These are phyloP conservation scores for Creontiades dilutus DNA, from an alignment of 2,888 invertebrate genomes.

Conservation along the genomic window DNA sequence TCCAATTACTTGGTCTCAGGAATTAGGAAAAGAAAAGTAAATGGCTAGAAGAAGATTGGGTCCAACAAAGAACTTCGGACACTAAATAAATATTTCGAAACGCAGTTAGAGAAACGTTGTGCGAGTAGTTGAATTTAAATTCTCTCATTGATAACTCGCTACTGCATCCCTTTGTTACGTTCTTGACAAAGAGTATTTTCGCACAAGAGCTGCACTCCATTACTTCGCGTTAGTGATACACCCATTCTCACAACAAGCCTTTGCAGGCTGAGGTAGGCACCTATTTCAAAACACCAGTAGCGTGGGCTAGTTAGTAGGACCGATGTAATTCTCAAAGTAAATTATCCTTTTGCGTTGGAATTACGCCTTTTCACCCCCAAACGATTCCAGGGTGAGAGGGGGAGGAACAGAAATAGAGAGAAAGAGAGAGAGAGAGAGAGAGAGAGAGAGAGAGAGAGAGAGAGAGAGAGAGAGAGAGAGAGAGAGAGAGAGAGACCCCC, in stretches of 20 bases:
- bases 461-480: too few relatives aligned
- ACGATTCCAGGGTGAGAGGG: neutral
- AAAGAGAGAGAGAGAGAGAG: too few relatives aligned
- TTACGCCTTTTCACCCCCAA: neutral
- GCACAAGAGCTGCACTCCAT: neutral
- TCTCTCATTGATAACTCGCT: neutral
- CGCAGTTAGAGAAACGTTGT: neutral
- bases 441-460: too few relatives aligned
- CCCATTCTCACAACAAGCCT: neutral
- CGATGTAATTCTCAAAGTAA: conserved; percentile 10
- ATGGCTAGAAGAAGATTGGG: neutral
- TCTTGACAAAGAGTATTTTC: conserved; percentile 25
- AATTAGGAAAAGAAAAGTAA: neutral
- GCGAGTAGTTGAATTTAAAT: neutral
- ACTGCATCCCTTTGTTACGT: neutral
- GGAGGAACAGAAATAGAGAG: too few relatives aligned
- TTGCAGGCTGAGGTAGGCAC: neutral
- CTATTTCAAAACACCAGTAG: conserved; percentile 4
- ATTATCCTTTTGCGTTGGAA: neutral
- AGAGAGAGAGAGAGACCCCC: neutral
- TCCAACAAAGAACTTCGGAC: neutral
- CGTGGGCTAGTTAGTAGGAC: neutral
- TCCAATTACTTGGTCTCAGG: neutral
- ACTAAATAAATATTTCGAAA: conserved; percentile 16
- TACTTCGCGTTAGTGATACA: neutral